Conservation (phyloP, 2,113 vertebrate genomes). For the Mionectes macconnelli region DNA sequence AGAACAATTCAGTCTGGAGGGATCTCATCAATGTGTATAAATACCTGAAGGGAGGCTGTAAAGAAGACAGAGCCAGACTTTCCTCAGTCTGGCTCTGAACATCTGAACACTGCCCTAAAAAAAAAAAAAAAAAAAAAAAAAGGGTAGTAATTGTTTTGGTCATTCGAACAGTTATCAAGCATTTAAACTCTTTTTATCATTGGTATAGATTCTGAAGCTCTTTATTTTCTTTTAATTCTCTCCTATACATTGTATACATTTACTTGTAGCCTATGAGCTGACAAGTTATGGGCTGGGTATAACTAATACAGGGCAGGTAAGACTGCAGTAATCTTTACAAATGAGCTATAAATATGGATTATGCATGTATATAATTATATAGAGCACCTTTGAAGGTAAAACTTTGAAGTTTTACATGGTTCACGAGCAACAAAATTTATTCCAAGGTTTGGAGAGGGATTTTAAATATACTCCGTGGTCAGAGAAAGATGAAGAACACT, state of each 20-base stretch:
- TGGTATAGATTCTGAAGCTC: background rate
- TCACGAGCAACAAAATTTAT: background rate
- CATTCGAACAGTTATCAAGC: background rate
- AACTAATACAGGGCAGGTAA: background rate
- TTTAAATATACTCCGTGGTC: background rate
- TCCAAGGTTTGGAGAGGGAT: background rate
- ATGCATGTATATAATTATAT: background rate
- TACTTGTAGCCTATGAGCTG: background rate
- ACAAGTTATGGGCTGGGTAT: background rate
- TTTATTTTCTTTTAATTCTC: background rate
- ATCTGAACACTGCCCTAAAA: too few relatives aligned
- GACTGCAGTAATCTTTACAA: background rate
- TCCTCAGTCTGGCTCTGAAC: too few relatives aligned
- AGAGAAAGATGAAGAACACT: background rate
- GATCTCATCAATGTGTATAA: background rate
- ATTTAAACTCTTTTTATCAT: background rate
- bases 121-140: too few relatives aligned
- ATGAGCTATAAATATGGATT: background rate
- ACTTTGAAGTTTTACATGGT: background rate
- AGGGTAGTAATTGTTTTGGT: too few relatives aligned
- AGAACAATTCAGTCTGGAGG: background rate
- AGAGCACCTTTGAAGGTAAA: background rate
- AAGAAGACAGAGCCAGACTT: fast-evolving
- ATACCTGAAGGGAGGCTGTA: background rate
- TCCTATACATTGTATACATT: background rate